Evolutionary conservation across 2,797 vertebrate species (phyloP), one percentile per base, ranked within the genome.

Genomic region (Poecilia velifera): DNA sequence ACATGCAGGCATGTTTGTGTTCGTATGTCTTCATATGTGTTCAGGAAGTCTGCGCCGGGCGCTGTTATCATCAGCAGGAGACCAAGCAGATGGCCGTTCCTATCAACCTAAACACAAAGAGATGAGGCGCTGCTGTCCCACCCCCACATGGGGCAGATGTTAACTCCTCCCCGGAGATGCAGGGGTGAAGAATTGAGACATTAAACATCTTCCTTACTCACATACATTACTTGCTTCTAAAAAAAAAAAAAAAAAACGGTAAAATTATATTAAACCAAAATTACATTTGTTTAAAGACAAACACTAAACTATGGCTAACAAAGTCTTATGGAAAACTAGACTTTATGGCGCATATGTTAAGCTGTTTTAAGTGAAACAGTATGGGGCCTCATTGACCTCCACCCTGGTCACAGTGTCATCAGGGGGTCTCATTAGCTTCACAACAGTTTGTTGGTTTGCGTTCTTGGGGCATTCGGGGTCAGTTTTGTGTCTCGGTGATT

Each of bases 41-140:
- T 77, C 72, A 90, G 86, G 87, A 90, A 81, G 90, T 90, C 77
- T 77, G 85, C 43, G 76, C 76, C 57, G 49, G 72, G 53, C 73
- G 80, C 82, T 89, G 83, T 90, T 90, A 85, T 87, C 84, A 51
- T 92, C 76, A 87, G 77, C 9, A 74, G 83, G 87, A 92, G 85
- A 77, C 81, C 83, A 84, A 91, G 90, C 94, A 95, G 94, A 95
- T 94, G 94, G 94, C 82, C 73, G 22, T 43, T 82, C 85, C 79
- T 81, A 80, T 89, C 86, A 89, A 91, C 84, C 89, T 85, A 89
- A 94, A 94, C 91, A 95, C 91, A 94, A 95, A 93, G 92, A 92
- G 91, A 91, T 89, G 92, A 94, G 86, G 77, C 76, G 41, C 5
- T 46, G 72, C 82, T 77, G 77, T 87, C 72, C 87, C 83, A 88